phyloP scores from a whole-genome alignment of 2,113 vertebrate species.

The Gymnocephalus cernua region DNA sequence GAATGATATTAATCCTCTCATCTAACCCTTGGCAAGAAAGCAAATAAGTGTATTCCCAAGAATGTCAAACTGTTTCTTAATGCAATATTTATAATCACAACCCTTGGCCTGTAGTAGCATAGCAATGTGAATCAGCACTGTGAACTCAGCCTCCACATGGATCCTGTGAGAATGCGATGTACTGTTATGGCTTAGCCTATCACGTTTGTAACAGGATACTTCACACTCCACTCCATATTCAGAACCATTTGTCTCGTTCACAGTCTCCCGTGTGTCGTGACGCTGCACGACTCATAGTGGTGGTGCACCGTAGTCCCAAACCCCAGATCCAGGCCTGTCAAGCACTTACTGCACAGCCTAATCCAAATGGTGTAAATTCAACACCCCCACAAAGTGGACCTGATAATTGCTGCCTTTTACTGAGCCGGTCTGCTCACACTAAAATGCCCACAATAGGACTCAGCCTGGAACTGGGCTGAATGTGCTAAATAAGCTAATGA shows the following conservation, averaged over 20 bases:
- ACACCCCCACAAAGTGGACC: constrained; percentile 74
- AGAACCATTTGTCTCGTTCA: constrained; percentile 62
- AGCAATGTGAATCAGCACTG: constrained; percentile 39
- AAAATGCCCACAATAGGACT: constrained; percentile 76
- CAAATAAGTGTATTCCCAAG: neutral
- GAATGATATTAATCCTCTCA: neutral
- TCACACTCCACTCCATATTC: constrained; percentile 59
- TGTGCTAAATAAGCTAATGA: constrained; percentile 81
- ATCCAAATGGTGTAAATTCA: constrained; percentile 71
- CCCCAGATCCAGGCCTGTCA: constrained; percentile 47
- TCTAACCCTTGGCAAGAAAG: neutral
- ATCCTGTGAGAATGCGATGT: constrained; percentile 65
- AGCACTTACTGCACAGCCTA: constrained; percentile 56
- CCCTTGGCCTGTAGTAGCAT: constrained; percentile 26
- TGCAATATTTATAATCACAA: constrained; percentile 15
- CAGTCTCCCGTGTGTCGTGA: constrained; percentile 58
- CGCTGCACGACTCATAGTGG: constrained; percentile 44
- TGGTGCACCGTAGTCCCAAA: constrained; percentile 27
- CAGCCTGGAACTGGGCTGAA: constrained; percentile 70
- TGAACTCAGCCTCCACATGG: constrained; percentile 39
- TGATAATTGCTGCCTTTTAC: constrained; percentile 78
- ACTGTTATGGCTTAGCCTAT: constrained; percentile 56
- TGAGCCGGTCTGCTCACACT: constrained; percentile 64
- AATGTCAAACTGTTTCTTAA: neutral
- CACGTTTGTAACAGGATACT: constrained; percentile 70